These are phyloP conservation scores for Macrosteles quadrilineatus DNA, from an alignment of 1,140 invertebrate genomes.

Conservation along the genomic window DNA sequence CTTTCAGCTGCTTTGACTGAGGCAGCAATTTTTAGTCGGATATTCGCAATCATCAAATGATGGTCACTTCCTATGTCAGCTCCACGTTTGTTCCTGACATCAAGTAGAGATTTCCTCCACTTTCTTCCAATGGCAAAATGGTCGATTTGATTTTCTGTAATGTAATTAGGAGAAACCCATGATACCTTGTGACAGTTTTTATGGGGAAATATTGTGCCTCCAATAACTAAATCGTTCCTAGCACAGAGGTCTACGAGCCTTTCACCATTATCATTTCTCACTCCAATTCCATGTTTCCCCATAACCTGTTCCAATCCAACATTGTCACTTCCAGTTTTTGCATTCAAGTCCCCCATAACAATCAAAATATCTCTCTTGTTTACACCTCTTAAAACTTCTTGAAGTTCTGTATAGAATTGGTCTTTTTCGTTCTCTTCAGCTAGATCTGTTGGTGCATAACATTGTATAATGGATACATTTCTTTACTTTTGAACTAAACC, in stretches of 20 bases:
- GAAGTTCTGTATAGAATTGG: slow-evolving; percentile 10
- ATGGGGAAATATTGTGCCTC: background rate
- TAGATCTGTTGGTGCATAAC: slow-evolving; percentile 25
- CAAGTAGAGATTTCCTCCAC: too few relatives aligned
- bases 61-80: too few relatives aligned
- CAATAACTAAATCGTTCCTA: background rate
- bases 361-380: slow-evolving; percentile 32
- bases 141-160: slow-evolving; percentile 1
- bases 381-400: background rate
- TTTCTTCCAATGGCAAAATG: slow-evolving; percentile 22
- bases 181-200: too few relatives aligned
- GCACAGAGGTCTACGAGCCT: slow-evolving; percentile 16
- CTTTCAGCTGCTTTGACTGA: background rate
- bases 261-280: slow-evolving; percentile 31
- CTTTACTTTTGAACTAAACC: slow-evolving; percentile 30
- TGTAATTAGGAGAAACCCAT: slow-evolving; percentile 3
- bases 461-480: slow-evolving; percentile 16
- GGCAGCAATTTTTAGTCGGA: slow-evolving; percentile 12
- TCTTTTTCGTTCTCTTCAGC: slow-evolving; percentile 14
- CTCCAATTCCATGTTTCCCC: slow-evolving; percentile 28
- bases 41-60: slow-evolving; percentile 7
- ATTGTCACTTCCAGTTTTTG: slow-evolving; percentile 25
- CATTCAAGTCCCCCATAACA: slow-evolving; percentile 32
- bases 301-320: slow-evolving; percentile 4
- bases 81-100: too few relatives aligned